phyloP scores from a whole-genome alignment of 2,888 invertebrate species.

The Amphipyra tragopoginis region DNA sequence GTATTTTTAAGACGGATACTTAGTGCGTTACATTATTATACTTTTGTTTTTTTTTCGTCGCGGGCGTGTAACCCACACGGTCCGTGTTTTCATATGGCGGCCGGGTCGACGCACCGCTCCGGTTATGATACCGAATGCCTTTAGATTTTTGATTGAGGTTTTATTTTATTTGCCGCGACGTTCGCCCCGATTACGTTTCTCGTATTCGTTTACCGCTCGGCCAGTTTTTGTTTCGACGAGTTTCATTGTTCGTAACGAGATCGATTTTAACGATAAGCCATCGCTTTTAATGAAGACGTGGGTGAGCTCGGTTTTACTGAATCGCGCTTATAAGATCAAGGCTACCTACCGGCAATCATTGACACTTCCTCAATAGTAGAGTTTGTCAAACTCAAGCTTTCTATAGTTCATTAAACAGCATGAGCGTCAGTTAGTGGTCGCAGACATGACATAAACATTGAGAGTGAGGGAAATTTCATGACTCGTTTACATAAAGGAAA shows the following conservation, averaged over 20 bases:
- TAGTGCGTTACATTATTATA: conserved; percentile 89
- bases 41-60: conserved; percentile 83
- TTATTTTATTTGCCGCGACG: conserved; percentile 87
- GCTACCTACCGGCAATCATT: conserved; percentile 50
- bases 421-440: conserved; percentile 1
- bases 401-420: conserved; percentile 20
- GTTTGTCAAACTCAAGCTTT: conserved; percentile 25
- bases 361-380: conserved; percentile 42
- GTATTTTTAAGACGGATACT: conserved; percentile 89
- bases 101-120: conserved; percentile 85
- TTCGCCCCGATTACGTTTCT: conserved; percentile 86
- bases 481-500: conserved; percentile 69
- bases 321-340: conserved; percentile 65
- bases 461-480: conserved; percentile 56
- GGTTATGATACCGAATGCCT: conserved; percentile 88
- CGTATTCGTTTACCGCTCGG: conserved; percentile 86
- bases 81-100: conserved; percentile 80
- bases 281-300: conserved; percentile 87
- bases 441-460: conserved; percentile 47
- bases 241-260: conserved; percentile 88
- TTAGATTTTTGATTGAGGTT: conserved; percentile 89
- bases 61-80: conserved; percentile 85
- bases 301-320: conserved; percentile 75
- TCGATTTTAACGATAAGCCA: conserved; percentile 85
- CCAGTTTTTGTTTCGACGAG: conserved; percentile 86